Percentiles rank a stretch among this genome's conserved stretches.
Evolutionary conservation across 2,797 vertebrate genomes (phyloP).

Genomic region (Crocodylus rhombifer): DNA sequence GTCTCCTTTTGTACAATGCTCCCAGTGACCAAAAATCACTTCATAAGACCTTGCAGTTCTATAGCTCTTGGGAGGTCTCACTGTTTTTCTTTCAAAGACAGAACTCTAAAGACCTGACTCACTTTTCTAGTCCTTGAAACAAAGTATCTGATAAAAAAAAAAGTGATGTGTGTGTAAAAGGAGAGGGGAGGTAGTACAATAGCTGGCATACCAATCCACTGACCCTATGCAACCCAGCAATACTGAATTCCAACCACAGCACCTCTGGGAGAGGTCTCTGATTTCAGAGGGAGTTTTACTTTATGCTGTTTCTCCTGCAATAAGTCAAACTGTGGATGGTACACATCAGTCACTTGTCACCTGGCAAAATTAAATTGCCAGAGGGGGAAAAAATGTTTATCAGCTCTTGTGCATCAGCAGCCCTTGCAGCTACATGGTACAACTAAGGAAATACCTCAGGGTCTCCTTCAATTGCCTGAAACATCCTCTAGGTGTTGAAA

Average conservation of each 20-base stretch:
- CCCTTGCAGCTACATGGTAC: accelerated
- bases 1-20: background rate
- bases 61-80: slow-evolving; percentile 24
- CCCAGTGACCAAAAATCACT: background rate
- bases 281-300: accelerated
- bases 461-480: background rate
- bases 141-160: slow-evolving; percentile 42
- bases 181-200: background rate
- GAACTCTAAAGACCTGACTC: slow-evolving; percentile 51
- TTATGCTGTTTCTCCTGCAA: background rate
- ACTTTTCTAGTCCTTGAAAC: slow-evolving; percentile 56
- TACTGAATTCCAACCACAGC: background rate
- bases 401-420: accelerated
- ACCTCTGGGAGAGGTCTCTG: background rate
- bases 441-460: background rate
- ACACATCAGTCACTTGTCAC: accelerated
- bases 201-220: slow-evolving; percentile 55
- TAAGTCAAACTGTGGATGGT: background rate
- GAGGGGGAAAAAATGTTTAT: background rate
- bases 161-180: slow-evolving; percentile 10
- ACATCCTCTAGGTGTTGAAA: slow-evolving; percentile 3
- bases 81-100: slow-evolving; percentile 4
- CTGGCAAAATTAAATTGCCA: background rate
- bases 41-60: background rate
- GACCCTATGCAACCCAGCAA: slow-evolving; percentile 33